Evolutionary conservation across 2,888 invertebrate species (phyloP), one percentile per base, ranked within the genome.

Genomic region (Eupithecia inturbata): DNA sequence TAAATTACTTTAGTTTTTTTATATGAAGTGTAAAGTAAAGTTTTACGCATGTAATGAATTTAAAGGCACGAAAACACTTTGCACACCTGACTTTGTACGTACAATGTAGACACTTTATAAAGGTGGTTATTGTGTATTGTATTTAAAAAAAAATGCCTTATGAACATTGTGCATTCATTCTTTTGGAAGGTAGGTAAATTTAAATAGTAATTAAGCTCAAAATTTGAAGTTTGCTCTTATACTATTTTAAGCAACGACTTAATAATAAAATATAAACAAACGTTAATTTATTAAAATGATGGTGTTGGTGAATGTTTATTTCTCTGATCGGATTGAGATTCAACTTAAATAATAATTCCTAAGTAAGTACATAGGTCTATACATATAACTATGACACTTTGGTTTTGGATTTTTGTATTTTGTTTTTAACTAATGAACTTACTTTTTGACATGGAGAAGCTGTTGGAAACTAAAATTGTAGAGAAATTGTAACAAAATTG

Each of bases 51-150:
- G 63, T 64, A 22, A 68, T 68, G 76, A 73, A 75, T 81, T 79
- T 77, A 77, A 81, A 78, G 76, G 70, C 74, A 77, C 75, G 78
- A 81, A 77, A 79, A 79, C 81, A 78, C 80, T 57, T 80, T 76
- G 79, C 77, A 73, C 79, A 82, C 78, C 82, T 82, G 82, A 82
- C 79, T 73, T 82, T 81, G 81, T 79, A 81, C 64, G 74, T 77
- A 78, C n/a, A n/a, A n/a, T n/a, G n/a, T n/a, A n/a, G n/a, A n/a
- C n/a, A n/a, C 74, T 77, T 75, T 77, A 81, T 81, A 81, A 83
- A 80, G 71, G 78, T 67, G 68, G 71, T 76, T 57, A 77, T 79
- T 82, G 62, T 81, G 70, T 72, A 70, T 63, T 69, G 71, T 70
- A 74, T 75, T 78, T n/a, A n/a, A 75, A 78, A 78, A 80, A 78